Conservation (phyloP, 2,888 invertebrate species). For the Melipona bicolor region DNA sequence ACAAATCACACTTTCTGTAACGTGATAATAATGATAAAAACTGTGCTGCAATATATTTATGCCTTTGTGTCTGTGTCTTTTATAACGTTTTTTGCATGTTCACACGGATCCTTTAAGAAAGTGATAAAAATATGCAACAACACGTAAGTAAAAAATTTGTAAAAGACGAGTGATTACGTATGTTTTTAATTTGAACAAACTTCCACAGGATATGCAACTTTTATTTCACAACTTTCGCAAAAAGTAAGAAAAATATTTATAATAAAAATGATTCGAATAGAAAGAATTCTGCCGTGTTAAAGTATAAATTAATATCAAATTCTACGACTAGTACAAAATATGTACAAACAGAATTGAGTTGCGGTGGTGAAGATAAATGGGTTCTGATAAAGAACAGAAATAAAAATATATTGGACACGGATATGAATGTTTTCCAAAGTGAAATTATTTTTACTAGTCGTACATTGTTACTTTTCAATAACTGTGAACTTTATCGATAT, state of each 20-base stretch:
- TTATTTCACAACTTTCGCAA: conserved; percentile 6
- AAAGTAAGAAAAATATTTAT: neutral
- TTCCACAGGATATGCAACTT: conserved; percentile 31
- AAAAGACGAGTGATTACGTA: neutral
- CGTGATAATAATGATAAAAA: neutral
- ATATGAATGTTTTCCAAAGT: conserved; percentile 17
- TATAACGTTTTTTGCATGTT: conserved; percentile 11
- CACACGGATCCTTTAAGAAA: conserved; percentile 3
- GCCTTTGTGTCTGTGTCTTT: conserved; percentile 13
- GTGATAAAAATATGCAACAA: conserved; percentile 12
- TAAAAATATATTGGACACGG: neutral
- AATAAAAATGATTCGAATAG: neutral
- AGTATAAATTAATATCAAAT: conserved; percentile 7
- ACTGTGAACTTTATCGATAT: conserved; percentile 9
- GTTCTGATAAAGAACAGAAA: neutral
- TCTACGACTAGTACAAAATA: neutral
- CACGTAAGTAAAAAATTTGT: conserved; percentile 36
- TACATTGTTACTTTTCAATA: conserved; percentile 32
- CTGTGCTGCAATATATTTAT: conserved; percentile 16
- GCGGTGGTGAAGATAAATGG: neutral
- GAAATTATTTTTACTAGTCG: conserved; percentile 33
- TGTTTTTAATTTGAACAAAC: neutral
- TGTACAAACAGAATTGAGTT: neutral
- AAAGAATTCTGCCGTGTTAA: neutral
- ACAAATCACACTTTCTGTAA: conserved; percentile 14